These are phyloP conservation scores for Rhingia rostrata DNA, from an alignment of 2,888 invertebrate genomes.

Conservation along the genomic window DNA sequence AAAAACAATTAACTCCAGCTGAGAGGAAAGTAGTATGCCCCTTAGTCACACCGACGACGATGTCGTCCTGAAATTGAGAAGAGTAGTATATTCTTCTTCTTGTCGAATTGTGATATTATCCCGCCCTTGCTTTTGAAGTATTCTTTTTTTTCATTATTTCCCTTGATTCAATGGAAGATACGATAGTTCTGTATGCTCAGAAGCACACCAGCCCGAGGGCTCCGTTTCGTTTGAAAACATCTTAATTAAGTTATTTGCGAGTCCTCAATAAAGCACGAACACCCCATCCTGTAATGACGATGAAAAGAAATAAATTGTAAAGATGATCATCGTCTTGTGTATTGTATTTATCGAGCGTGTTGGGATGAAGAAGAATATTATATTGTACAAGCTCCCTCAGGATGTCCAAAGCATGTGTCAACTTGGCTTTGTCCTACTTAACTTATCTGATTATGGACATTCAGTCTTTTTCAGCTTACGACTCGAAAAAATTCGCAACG, in stretches of 20 bases:
- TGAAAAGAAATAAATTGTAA: conserved; percentile 42
- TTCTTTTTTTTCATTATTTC: not conserved
- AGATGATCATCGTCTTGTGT: conserved; percentile 33
- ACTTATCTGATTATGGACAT: conserved; percentile 63
- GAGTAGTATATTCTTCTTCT: not conserved
- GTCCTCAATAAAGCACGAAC: conserved; percentile 63
- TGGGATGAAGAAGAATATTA: not conserved
- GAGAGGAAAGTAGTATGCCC: not conserved
- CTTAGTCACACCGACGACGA: conserved; percentile 1
- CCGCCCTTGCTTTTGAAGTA: too few species aligned
- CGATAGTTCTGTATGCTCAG: not conserved
- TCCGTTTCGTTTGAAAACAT: conserved; percentile 19
- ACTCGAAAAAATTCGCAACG: conserved; percentile 33
- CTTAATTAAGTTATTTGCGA: conserved; percentile 66
- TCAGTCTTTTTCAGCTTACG: conserved; percentile 54
- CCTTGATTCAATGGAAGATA: not conserved
- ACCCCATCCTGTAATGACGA: conserved; percentile 52
- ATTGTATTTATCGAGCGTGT: conserved; percentile 7
- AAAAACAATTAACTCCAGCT: conserved; percentile 24
- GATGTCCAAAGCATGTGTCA: conserved; percentile 36
- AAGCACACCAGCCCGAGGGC: not conserved
- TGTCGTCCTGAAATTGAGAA: not conserved
- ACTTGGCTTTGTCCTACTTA: conserved; percentile 63
- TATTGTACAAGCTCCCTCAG: conserved; percentile 21
- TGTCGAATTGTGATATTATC: not conserved